Percentiles rank a stretch among this genome's conserved stretches.
Evolutionary conservation across 1,140 invertebrate genomes (phyloP).

Genomic region (Scaptomyza montana): DNA sequence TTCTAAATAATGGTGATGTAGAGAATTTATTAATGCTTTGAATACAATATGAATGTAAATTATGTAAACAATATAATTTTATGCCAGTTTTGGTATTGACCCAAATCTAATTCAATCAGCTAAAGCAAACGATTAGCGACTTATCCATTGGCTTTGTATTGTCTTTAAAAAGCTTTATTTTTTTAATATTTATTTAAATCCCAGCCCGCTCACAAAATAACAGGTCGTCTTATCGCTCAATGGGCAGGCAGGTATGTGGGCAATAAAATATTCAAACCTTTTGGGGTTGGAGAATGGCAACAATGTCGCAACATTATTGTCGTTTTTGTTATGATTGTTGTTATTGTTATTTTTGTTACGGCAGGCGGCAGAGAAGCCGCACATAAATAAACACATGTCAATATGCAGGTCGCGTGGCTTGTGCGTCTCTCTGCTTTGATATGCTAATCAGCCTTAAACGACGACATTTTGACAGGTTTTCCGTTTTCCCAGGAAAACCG

Average conservation of each 20-base stretch:
- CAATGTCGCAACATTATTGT: conserved; percentile 1
- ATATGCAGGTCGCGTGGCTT: conserved; percentile 69
- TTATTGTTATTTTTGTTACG: conserved; percentile 4
- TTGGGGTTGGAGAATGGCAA: conserved; percentile 16
- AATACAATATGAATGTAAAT: too few relatives aligned
- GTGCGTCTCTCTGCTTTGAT: conserved; percentile 60
- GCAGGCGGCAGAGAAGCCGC: conserved; percentile 31
- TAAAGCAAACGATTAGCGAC: conserved; percentile 33
- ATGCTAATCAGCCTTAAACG: conserved; percentile 78
- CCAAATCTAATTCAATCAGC: background rate
- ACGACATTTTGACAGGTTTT: conserved; percentile 78
- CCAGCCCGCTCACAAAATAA: background rate
- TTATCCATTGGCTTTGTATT: conserved; percentile 33
- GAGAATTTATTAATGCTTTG: too few relatives aligned
- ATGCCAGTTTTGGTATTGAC: background rate
- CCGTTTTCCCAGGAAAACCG: conserved; percentile 70
- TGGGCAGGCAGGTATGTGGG: conserved; percentile 52
- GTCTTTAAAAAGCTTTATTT: conserved; percentile 30
- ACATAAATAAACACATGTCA: conserved; percentile 74
- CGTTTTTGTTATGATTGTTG: conserved; percentile 7
- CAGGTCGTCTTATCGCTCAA: conserved; percentile 61
- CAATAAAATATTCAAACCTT: conserved; percentile 72
- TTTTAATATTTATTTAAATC: conserved; percentile 8
- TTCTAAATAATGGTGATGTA: too few relatives aligned
- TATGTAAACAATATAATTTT: too few relatives aligned